Evolutionary conservation across 2,797 vertebrate genomes (phyloP).

Genomic region (Otolemur crassicaudatus): DNA sequence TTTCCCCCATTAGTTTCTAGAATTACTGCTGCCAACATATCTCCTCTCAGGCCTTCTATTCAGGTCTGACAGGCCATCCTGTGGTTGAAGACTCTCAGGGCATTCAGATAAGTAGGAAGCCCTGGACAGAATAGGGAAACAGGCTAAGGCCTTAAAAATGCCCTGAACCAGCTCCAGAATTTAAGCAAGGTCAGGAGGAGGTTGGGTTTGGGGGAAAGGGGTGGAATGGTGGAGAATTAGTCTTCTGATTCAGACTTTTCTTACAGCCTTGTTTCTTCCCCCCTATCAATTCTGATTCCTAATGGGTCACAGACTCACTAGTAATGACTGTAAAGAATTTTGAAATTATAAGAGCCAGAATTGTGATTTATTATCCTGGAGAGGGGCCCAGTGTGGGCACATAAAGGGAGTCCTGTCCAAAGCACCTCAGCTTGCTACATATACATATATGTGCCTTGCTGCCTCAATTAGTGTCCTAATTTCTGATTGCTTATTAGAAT

Average conservation of each 20-base stretch:
- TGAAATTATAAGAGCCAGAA: neutral
- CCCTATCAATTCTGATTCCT: neutral
- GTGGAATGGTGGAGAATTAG: neutral
- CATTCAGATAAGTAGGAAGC: neutral
- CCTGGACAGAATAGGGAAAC: neutral
- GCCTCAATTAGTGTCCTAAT: neutral
- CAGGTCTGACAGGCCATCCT: neutral
- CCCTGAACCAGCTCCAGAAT: neutral
- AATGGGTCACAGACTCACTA: neutral
- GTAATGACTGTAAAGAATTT: neutral
- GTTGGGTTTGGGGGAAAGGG: neutral
- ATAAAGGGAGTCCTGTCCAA: neutral
- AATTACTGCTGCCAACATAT: neutral
- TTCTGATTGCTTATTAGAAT: conserved; percentile 31
- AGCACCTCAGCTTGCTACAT: neutral
- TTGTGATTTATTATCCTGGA: neutral
- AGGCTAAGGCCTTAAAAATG: neutral
- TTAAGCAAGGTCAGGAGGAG: neutral
- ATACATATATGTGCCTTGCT: neutral
- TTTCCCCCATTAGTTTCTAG: neutral
- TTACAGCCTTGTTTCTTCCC: neutral
- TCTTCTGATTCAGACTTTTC: neutral
- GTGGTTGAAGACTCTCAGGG: neutral
- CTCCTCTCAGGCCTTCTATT: neutral
- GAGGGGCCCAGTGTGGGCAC: neutral